Evolutionary conservation across 2,113 vertebrate species (phyloP).

Genomic region (Mustela lutreola): DNA sequence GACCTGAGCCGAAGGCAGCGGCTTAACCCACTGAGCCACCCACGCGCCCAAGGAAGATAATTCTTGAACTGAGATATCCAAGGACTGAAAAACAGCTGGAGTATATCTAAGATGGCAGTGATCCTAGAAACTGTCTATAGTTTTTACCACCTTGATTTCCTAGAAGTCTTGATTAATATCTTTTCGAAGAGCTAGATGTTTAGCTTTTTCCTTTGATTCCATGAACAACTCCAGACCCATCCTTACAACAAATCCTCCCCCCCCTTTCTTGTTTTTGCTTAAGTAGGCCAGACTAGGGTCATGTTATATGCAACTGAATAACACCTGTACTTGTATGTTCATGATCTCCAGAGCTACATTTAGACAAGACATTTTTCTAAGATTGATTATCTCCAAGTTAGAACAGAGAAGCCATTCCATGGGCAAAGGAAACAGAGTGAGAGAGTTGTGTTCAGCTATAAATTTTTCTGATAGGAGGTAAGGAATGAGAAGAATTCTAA

Average conservation of each 20-base stretch:
- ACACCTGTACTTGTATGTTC: neutral
- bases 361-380: constrained; percentile 3
- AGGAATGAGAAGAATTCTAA: neutral
- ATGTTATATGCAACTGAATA: neutral
- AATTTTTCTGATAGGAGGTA: neutral
- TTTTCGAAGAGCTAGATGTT: neutral
- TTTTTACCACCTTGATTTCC: constrained; percentile 40
- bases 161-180: neutral
- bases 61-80: neutral
- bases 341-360: neutral
- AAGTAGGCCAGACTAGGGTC: neutral
- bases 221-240: neutral
- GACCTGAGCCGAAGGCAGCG: too few species aligned
- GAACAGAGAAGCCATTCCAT: neutral
- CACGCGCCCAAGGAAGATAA: neutral
- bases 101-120: neutral
- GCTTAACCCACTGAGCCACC: too few species aligned
- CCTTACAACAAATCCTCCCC: neutral
- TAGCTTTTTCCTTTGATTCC: neutral
- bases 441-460: neutral
- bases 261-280: neutral
- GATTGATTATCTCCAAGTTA: neutral
- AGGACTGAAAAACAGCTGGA: neutral
- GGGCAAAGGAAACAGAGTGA: neutral
- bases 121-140: neutral